Percentiles rank a stretch among this genome's conserved stretches.
Conservation (phyloP, 2,113 vertebrate species). For the Saimiri boliviensis region DNA sequence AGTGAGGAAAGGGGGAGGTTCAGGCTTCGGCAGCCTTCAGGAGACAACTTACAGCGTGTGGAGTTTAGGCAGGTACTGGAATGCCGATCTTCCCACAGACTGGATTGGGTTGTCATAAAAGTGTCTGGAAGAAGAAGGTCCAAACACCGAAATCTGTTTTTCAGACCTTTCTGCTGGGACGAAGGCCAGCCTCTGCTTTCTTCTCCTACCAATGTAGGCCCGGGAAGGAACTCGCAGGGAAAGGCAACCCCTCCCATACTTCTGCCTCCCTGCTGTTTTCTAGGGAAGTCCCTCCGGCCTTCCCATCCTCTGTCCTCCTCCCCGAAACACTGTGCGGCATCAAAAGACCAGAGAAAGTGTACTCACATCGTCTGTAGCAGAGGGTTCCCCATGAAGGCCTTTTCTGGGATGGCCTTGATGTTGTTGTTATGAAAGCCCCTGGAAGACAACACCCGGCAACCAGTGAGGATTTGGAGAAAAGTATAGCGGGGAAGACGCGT, state of each 20-base stretch:
- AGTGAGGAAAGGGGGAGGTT: background rate
- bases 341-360: background rate
- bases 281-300: background rate
- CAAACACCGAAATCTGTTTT: background rate
- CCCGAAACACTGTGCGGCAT: background rate
- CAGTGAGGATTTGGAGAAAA: background rate
- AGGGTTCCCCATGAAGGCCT: slow-evolving; percentile 95
- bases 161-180: background rate
- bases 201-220: background rate
- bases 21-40: background rate
- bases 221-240: background rate
- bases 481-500: rapidly evolving
- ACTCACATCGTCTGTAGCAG: slow-evolving; percentile 97
- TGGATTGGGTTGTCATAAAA: slow-evolving; percentile 99
- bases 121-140: slow-evolving; percentile 87
- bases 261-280: background rate
- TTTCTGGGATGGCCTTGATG: slow-evolving; percentile 96
- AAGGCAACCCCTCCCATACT: too few relatives aligned
- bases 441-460: slow-evolving; percentile 71
- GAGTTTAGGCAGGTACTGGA: slow-evolving; percentile 95
- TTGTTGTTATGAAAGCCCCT: slow-evolving; percentile 98
- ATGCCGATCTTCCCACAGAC: slow-evolving; percentile 95
- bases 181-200: background rate
- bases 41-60: slow-evolving; percentile 94
- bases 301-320: too few relatives aligned